A percentile compares a stretch with the other conserved stretches of the same genome.
Evolutionary conservation across 2,113 vertebrate genomes (phyloP).

Genomic region (Raja brachyura): DNA sequence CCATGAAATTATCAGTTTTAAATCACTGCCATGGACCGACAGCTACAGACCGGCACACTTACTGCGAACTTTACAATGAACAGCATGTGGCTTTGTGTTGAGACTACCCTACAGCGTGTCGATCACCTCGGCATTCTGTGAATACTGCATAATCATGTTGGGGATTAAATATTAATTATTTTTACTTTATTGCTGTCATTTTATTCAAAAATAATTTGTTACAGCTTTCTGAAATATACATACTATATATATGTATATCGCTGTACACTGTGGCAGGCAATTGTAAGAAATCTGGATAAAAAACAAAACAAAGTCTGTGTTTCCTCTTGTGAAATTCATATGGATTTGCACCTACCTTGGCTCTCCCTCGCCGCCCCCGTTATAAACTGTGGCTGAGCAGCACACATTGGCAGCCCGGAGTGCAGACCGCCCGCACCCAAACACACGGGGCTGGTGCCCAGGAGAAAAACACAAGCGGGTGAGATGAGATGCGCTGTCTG

Average conservation of each 20-base stretch:
- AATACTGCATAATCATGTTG: not conserved
- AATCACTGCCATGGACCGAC: not conserved
- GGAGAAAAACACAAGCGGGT: not conserved
- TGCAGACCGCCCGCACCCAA: not conserved
- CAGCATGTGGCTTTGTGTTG: not conserved
- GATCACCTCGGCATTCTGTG: too few relatives aligned
- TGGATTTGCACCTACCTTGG: not conserved
- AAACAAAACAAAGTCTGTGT: not conserved
- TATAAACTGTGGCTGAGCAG: not conserved
- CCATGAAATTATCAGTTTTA: not conserved
- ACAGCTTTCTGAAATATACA: not conserved
- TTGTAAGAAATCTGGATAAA: not conserved
- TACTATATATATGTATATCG: not conserved
- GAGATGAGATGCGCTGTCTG: not conserved
- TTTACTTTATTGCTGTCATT: not conserved
- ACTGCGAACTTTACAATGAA: not conserved
- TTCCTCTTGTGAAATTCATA: not conserved
- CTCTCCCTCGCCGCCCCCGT: not conserved
- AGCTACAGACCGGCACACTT: too few relatives aligned
- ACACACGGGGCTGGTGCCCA: not conserved
- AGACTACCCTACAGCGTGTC: not conserved
- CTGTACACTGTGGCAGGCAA: not conserved
- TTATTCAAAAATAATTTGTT: slow-evolving; percentile 22
- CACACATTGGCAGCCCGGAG: not conserved
- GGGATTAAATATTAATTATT: not conserved